phyloP scores from a whole-genome alignment of 2,113 vertebrate genomes.

The Odocoileus virginianus region DNA sequence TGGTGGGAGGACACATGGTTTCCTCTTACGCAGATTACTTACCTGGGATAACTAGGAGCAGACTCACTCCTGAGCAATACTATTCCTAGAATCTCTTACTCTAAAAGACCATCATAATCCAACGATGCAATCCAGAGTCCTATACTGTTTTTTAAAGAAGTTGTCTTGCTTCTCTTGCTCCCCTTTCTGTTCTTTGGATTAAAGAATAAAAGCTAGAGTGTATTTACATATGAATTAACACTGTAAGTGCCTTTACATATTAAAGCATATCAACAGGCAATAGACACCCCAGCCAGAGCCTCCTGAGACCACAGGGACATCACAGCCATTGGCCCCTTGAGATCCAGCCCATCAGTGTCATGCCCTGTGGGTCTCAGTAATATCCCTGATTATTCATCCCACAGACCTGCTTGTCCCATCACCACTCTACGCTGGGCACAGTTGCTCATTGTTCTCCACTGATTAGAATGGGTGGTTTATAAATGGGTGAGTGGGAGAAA shows the following conservation, averaged over 20 bases:
- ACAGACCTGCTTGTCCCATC: constrained; percentile 35
- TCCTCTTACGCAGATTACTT: background rate
- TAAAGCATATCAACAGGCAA: background rate
- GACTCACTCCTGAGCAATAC: background rate
- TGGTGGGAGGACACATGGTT: fast-evolving
- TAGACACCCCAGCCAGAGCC: background rate
- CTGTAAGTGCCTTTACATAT: background rate
- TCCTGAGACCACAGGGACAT: background rate
- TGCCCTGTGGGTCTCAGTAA: constrained; percentile 25
- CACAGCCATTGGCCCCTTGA: background rate
- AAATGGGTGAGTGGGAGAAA: constrained; percentile 43
- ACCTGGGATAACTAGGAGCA: background rate
- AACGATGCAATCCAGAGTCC: background rate
- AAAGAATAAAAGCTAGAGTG: background rate
- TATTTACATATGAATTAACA: background rate
- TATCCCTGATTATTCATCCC: constrained; percentile 59
- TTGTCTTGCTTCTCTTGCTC: background rate
- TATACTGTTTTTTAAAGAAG: background rate
- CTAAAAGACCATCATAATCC: background rate
- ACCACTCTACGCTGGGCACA: background rate
- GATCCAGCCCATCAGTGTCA: background rate
- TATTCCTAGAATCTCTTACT: background rate
- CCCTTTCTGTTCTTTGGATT: background rate
- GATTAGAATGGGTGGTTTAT: constrained; percentile 65
- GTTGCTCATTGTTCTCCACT: constrained; percentile 48